Percentiles rank a stretch among this genome's conserved stretches.
Conservation (phyloP, 2,113 vertebrate genomes). For the Haliaeetus leucogaster region DNA sequence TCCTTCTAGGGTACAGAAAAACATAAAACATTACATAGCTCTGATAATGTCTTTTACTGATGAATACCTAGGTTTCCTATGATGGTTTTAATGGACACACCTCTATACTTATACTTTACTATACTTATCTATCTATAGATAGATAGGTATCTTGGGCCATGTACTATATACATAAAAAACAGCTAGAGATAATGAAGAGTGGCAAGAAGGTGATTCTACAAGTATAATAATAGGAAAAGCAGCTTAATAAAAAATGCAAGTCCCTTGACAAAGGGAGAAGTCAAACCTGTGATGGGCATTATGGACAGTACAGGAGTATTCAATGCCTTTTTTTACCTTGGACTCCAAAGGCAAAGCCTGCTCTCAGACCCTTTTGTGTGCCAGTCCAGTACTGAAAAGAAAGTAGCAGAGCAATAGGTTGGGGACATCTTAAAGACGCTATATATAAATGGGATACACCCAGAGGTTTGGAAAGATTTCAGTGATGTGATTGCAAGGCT, state of each 20-base stretch:
- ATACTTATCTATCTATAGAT: background rate
- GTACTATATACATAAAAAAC: background rate
- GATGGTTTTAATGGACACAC: background rate
- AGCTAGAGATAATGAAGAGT: background rate
- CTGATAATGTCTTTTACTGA: background rate
- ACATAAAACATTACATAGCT: background rate
- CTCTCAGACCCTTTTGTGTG: background rate
- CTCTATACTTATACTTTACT: background rate
- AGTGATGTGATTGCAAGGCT: background rate
- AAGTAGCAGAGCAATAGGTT: background rate
- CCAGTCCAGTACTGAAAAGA: background rate
- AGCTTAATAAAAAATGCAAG: background rate
- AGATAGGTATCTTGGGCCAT: background rate
- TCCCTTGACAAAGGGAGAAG: background rate
- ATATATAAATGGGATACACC: background rate
- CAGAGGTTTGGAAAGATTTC: background rate
- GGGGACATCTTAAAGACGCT: background rate
- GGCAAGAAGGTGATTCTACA: background rate
- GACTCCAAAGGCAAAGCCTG: background rate
- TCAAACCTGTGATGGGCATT: background rate
- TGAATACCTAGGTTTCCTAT: background rate
- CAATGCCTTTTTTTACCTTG: background rate
- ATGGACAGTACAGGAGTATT: background rate
- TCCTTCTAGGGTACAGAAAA: background rate
- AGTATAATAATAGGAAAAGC: background rate